Conservation (phyloP, 1,140 invertebrate genomes). For the Drosophila bocki region DNA sequence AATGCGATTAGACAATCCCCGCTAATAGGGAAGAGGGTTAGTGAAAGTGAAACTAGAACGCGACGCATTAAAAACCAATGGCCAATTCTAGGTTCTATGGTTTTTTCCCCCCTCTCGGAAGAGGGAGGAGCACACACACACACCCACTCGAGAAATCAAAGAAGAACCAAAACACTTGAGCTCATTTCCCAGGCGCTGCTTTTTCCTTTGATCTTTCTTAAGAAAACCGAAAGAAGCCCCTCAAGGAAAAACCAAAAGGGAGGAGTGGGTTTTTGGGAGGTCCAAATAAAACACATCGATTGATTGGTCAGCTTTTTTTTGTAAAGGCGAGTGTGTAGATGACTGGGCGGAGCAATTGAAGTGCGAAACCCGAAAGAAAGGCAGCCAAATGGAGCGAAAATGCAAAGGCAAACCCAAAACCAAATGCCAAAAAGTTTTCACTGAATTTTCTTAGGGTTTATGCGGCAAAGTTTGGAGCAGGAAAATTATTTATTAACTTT, state of each 20-base stretch:
- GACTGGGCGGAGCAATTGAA: constrained; percentile 45
- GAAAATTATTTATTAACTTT: background rate
- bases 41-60: constrained; percentile 55
- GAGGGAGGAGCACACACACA: background rate
- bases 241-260: constrained; percentile 18
- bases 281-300: constrained; percentile 29
- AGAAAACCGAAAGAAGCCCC: constrained; percentile 27
- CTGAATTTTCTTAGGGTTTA: constrained; percentile 42
- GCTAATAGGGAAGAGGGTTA: background rate
- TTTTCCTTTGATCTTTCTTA: constrained; percentile 67
- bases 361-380: constrained; percentile 47
- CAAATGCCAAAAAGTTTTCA: constrained; percentile 43
- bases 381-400: constrained; percentile 49
- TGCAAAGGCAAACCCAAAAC: constrained; percentile 33
- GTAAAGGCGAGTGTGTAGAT: constrained; percentile 23
- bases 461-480: background rate
- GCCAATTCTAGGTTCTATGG: constrained; percentile 45
- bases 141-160: constrained; percentile 71
- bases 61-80: constrained; percentile 65
- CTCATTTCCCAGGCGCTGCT: constrained; percentile 64
- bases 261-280: background rate
- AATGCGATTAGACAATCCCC: constrained; percentile 41
- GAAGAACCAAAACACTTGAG: constrained; percentile 58
- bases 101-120: constrained; percentile 12
- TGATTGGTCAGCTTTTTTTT: constrained; percentile 38